Percentiles rank a stretch among this genome's conserved stretches.
Evolutionary conservation across 2,888 invertebrate species (phyloP).

Genomic region (Aphodius granarius): DNA sequence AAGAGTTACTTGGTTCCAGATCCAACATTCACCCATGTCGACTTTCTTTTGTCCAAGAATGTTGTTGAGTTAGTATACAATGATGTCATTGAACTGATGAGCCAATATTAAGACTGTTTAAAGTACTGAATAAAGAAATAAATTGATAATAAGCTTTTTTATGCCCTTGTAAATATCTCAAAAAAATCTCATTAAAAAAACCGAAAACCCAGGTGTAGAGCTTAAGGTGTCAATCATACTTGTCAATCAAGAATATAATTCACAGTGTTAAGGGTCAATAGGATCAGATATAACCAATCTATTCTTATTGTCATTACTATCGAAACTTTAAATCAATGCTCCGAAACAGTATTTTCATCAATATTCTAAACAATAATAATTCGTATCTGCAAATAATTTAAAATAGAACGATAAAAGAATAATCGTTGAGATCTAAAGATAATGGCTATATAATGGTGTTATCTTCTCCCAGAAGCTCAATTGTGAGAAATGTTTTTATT

Average conservation of each 20-base stretch:
- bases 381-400: too few species aligned
- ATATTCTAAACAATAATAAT: too few species aligned
- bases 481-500: neutral
- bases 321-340: too few species aligned
- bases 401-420: too few species aligned
- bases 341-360: too few species aligned
- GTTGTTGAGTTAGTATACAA: slow-evolving; percentile 51
- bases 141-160: neutral
- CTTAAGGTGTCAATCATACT: too few species aligned
- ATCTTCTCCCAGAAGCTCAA: neutral
- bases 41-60: slow-evolving; percentile 57
- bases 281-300: neutral
- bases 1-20: slow-evolving; percentile 41
- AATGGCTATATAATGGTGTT: neutral
- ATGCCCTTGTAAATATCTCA: too few species aligned
- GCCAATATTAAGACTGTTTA: slow-evolving; percentile 23
- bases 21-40: slow-evolving; percentile 54
- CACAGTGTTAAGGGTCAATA: too few species aligned
- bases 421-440: neutral
- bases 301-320: neutral
- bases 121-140: neutral
- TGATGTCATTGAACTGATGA: slow-evolving; percentile 36
- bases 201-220: too few species aligned
- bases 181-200: too few species aligned
- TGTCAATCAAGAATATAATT: too few species aligned